phyloP scores from a whole-genome alignment of 2,797 vertebrate species.

The Cetoscarus ocellatus region DNA sequence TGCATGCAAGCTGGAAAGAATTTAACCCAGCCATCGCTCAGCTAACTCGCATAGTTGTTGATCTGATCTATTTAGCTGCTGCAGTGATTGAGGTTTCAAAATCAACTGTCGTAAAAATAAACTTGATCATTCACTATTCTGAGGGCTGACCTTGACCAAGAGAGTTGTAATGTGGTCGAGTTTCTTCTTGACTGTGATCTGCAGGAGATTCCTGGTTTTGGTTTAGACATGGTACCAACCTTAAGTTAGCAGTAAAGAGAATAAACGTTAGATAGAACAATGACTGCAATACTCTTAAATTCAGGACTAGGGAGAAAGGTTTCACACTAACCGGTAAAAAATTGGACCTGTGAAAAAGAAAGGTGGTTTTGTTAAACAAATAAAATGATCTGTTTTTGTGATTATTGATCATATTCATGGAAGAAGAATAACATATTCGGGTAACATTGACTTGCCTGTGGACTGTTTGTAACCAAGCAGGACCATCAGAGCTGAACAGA shows the following conservation, averaged over 20 bases:
- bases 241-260: background rate
- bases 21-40: too few species aligned
- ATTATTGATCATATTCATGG: background rate
- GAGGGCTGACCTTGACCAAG: too few species aligned
- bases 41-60: too few species aligned
- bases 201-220: background rate
- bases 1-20: too few species aligned
- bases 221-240: background rate
- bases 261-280: background rate
- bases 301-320: background rate
- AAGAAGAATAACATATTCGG: too few species aligned
- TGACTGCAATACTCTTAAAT: background rate
- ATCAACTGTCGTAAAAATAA: too few species aligned
- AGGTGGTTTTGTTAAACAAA: background rate
- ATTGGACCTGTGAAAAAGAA: background rate
- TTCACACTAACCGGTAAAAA: background rate
- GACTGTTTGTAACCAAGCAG: background rate
- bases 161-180: too few species aligned
- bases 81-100: too few species aligned
- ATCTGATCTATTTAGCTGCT: too few species aligned
- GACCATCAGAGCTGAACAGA: background rate
- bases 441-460: background rate
- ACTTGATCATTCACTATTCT: too few species aligned
- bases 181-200: background rate
- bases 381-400: background rate